Evolutionary conservation across 2,113 vertebrate species (phyloP).

Genomic region (Lophochroa leadbeateri): DNA sequence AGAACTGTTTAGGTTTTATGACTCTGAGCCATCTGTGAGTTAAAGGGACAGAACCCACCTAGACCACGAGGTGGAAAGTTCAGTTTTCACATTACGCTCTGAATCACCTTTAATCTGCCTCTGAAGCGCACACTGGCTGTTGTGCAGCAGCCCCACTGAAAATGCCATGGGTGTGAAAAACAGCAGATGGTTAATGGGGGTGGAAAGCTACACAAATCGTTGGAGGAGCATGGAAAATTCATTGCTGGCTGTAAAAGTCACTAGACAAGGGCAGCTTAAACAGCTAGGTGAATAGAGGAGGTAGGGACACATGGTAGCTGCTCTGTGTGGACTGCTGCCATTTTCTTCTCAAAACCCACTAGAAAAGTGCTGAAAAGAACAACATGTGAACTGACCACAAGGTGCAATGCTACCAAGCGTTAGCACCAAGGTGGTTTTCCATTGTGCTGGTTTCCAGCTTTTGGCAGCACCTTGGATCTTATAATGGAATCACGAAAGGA

Average conservation of each 20-base stretch:
- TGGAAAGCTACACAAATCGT: conserved; percentile 22
- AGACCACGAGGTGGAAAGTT: background rate
- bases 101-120: conserved; percentile 3
- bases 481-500: background rate
- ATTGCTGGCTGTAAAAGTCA: conserved; percentile 1
- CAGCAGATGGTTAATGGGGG: conserved; percentile 37
- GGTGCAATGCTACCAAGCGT: fast-evolving
- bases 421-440: background rate
- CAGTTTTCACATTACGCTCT: background rate
- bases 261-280: conserved; percentile 27
- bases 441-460: background rate
- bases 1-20: conserved; percentile 7
- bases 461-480: background rate
- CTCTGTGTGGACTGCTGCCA: background rate
- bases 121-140: background rate
- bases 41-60: background rate
- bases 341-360: background rate
- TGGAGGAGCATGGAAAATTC: conserved; percentile 44
- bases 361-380: background rate
- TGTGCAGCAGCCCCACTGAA: background rate
- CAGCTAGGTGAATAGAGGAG: background rate
- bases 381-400: background rate
- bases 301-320: background rate
- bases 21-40: conserved; percentile 31
- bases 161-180: conserved; percentile 30